Evolutionary conservation across 2,797 vertebrate species (phyloP).

Genomic region (Lophius americanus): DNA sequence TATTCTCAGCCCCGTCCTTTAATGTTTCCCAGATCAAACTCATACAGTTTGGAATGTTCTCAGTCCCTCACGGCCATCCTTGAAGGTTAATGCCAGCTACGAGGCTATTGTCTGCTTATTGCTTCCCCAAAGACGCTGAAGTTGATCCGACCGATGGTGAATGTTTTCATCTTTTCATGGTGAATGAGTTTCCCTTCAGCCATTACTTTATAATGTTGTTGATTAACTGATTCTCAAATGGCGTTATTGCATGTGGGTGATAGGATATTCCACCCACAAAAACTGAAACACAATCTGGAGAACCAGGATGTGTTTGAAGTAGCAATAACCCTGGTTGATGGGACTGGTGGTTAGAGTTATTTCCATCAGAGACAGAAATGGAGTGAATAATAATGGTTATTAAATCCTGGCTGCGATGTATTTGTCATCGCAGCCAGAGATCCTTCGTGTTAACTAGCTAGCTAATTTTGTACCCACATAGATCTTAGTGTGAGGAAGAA

Average conservation of each 20-base stretch:
- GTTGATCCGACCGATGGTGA: constrained; percentile 1
- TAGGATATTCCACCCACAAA: background rate
- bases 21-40: constrained; percentile 34
- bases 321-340: too few relatives aligned
- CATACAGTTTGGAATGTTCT: constrained; percentile 41
- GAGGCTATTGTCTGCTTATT: constrained; percentile 36
- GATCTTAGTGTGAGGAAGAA: too few relatives aligned
- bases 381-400: too few relatives aligned
- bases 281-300: too few relatives aligned
- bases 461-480: too few relatives aligned
- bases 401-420: too few relatives aligned
- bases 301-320: too few relatives aligned
- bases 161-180: constrained; percentile 23
- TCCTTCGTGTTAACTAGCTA: too few relatives aligned
- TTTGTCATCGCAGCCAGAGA: too few relatives aligned
- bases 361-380: too few relatives aligned
- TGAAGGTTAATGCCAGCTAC: constrained; percentile 52
- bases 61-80: constrained; percentile 30
- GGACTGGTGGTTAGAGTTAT: too few relatives aligned
- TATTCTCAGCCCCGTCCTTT: constrained; percentile 27
- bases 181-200: constrained; percentile 11
- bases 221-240: constrained; percentile 16
- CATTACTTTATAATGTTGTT: constrained; percentile 15
- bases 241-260: constrained; percentile 8
- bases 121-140: constrained; percentile 20